Evolutionary conservation across 2,113 vertebrate genomes (phyloP).

Genomic region (Axis porcinus): DNA sequence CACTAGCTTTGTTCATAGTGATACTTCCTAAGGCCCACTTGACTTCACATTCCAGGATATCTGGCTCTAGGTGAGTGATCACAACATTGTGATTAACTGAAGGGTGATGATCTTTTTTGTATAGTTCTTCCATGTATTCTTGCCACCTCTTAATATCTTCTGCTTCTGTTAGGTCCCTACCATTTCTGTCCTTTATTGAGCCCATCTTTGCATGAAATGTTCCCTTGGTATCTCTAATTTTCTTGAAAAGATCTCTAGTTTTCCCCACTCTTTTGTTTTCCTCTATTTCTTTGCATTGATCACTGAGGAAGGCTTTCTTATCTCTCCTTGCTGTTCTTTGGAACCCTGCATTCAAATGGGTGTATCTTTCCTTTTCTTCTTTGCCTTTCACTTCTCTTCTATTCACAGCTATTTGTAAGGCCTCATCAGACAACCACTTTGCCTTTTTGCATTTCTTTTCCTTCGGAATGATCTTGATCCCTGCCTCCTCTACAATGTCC

Average conservation of each 20-base stretch:
- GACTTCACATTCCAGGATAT: background rate
- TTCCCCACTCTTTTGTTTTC: background rate
- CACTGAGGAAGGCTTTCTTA: background rate
- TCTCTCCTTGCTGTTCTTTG: background rate
- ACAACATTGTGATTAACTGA: background rate
- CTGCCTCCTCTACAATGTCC: background rate
- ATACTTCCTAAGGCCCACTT: background rate
- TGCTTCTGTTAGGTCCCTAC: background rate
- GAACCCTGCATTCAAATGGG: background rate
- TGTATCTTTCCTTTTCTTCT: background rate
- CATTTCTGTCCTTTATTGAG: background rate
- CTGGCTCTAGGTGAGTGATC: background rate
- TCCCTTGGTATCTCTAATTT: background rate
- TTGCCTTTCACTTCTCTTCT: background rate
- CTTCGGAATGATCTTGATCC: background rate
- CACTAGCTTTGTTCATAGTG: too few species aligned
- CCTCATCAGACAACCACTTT: background rate
- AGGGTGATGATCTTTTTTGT: background rate
- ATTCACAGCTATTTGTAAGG: background rate
- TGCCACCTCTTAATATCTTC: background rate
- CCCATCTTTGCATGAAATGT: background rate
- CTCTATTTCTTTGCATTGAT: background rate
- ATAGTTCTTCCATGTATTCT: background rate
- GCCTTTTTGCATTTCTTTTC: background rate
- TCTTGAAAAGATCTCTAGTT: background rate